Base-by-base conservation (phyloP, 2,888 invertebrate species). In the Choreutis nemorana region DNA sequence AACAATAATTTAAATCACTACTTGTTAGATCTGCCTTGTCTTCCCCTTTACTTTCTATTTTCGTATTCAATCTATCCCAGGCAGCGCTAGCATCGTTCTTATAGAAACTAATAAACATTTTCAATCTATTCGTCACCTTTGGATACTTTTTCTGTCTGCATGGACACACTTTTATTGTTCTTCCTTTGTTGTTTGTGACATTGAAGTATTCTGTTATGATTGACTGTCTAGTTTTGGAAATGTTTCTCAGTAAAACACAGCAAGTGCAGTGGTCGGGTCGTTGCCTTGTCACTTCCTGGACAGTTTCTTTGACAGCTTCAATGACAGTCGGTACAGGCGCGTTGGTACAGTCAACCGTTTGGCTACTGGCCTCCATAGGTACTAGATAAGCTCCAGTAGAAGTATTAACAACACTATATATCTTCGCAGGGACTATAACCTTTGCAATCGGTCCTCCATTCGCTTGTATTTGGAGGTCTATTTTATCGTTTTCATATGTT, bases 171-270 rank as follows among this genome's bases (percentile, higher is more conserved):
- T 29, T 30, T 36, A 4, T 31, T 33, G 2, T 33, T 38, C n/a
- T 12, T 40, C 2, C 35, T 45, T 9, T 35, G 14, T 21, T n/a
- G n/a, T n/a, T n/a, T n/a, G n/a, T n/a, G n/a, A n/a, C n/a, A n/a
- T 41, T 51, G 29, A 75, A 70, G 39, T 49, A 78, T 21, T 77
- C 73, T 0, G 57, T 63, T 10, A 78, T 70, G 1, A 35, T 16
- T 0, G 51, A 53, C 21, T 71, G 73, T 33, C 43, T 48, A 2
- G 32, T 8, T 32, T 53, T 67, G 4, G 47, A 47, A 16, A 70
- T 61, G 16, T 42, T 62, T 30, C 52, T 57, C 2, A 75, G 21
- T 4, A 60, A 16, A 0, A 49, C 7, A 37, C 78, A 78, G 31
- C 77, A 78, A 1, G 43, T 37, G 18, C 78, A 78, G 30, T 75